Evolutionary conservation across 2,113 vertebrate species (phyloP).

Genomic region (Hippocampus barbouri): DNA sequence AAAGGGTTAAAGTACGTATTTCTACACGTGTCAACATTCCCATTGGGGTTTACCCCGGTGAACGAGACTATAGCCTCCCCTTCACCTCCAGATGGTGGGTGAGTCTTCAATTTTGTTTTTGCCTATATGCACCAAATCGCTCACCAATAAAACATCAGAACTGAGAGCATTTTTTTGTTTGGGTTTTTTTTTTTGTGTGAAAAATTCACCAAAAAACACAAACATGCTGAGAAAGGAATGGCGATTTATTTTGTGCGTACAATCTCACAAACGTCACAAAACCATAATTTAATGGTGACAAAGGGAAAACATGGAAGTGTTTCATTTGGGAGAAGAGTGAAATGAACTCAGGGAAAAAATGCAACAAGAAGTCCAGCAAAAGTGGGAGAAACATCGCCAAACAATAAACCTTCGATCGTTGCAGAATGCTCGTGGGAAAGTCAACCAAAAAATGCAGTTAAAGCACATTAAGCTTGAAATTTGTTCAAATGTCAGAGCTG

Average conservation of each 20-base stretch:
- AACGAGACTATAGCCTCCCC: too few relatives aligned
- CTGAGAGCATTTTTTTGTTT: not conserved
- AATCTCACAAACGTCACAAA: conserved; percentile 36
- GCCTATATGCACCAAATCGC: too few relatives aligned
- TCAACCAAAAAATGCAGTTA: conserved; percentile 30
- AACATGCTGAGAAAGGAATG: conserved; percentile 21
- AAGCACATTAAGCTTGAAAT: conserved; percentile 36
- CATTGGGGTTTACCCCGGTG: too few relatives aligned
- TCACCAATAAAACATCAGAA: not conserved
- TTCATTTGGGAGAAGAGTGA: conserved; percentile 5
- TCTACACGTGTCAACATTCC: too few relatives aligned
- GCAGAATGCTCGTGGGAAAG: conserved; percentile 34
- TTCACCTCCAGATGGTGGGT: too few relatives aligned
- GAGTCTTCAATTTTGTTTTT: too few relatives aligned
- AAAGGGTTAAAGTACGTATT: too few relatives aligned
- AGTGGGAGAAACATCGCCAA: not conserved
- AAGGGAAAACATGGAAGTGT: conserved; percentile 22
- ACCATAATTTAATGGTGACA: conserved; percentile 26
- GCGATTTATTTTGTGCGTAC: conserved; percentile 36
- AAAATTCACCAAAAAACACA: not conserved
- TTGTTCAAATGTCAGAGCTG: conserved; percentile 22
- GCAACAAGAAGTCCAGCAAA: not conserved
- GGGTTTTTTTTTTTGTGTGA: conserved; percentile 12
- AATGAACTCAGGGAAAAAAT: conserved; percentile 15
- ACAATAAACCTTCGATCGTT: conserved; percentile 29